A percentile compares a stretch with the other conserved stretches of the same genome.
These are phyloP conservation scores for Acipenser transmontanus DNA, from an alignment of 2,797 vertebrate species.

Conservation along the genomic window DNA sequence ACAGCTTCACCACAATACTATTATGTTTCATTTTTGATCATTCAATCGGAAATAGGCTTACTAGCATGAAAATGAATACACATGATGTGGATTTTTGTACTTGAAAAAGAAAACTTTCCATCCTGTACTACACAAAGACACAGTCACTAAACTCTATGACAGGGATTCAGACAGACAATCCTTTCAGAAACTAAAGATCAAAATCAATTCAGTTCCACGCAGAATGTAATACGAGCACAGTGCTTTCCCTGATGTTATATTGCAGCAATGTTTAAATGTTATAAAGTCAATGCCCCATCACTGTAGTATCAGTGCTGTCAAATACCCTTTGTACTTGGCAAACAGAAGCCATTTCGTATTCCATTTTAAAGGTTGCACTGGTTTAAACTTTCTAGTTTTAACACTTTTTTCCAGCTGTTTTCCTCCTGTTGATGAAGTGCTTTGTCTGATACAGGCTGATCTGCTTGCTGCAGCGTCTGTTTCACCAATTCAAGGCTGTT, in stretches of 20 bases:
- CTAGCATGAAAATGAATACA: not conserved
- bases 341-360: conserved; percentile 40
- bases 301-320: conserved; percentile 57
- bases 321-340: conserved; percentile 50
- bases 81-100: no score
- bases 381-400: conserved; percentile 14
- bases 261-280: conserved; percentile 57
- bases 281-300: conserved; percentile 58
- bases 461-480: no score
- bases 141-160: conserved; percentile 45
- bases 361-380: conserved; percentile 33
- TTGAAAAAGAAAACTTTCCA: conserved; percentile 47
- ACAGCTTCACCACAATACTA: not conserved
- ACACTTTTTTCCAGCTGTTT: no score
- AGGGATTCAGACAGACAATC: conserved; percentile 60
- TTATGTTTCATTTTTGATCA: no score
- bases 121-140: conserved; percentile 51
- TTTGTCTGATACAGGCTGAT: no score
- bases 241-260: conserved; percentile 57
- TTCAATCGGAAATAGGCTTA: no score
- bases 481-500: no score
- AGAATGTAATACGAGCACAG: conserved; percentile 64
- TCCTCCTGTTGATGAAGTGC: no score
- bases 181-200: conserved; percentile 68
- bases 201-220: conserved; percentile 53